Conservation (phyloP, 2,888 invertebrate species). For the Epistrophe grossulariae region DNA sequence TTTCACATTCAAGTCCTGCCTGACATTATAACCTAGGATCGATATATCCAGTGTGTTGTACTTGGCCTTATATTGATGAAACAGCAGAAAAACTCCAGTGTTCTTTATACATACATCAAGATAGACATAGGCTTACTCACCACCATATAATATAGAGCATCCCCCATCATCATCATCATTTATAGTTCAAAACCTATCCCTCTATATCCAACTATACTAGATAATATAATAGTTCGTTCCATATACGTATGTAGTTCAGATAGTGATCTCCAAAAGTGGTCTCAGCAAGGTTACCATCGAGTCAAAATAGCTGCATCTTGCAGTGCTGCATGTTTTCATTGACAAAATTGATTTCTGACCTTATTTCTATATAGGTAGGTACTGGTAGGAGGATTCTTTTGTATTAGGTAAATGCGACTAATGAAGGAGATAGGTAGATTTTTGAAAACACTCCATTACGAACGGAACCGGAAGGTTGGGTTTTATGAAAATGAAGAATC, state of each 20-base stretch:
- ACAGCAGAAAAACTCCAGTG: constrained; percentile 71
- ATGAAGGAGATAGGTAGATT: constrained; percentile 57
- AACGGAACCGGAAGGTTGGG: constrained; percentile 49
- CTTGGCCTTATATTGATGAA: constrained; percentile 73
- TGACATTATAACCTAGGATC: constrained; percentile 58
- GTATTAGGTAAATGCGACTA: constrained; percentile 68
- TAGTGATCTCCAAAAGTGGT: constrained; percentile 67
- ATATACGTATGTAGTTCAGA: constrained; percentile 41
- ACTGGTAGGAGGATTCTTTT: background rate
- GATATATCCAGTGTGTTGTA: constrained; percentile 61
- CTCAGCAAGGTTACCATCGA: constrained; percentile 58
- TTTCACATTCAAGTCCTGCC: constrained; percentile 53
- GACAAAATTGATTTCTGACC: constrained; percentile 72
- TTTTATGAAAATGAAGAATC: constrained; percentile 14
- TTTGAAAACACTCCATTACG: constrained; percentile 46
- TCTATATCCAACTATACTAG: constrained; percentile 17
- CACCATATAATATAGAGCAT: constrained; percentile 43
- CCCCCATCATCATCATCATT: constrained; percentile 21
- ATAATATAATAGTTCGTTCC: background rate
- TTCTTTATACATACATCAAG: constrained; percentile 48
- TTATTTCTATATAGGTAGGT: background rate
- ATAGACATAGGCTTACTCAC: background rate
- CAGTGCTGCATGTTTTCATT: constrained; percentile 73
- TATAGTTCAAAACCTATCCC: constrained; percentile 34
- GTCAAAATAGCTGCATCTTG: constrained; percentile 67